phyloP scores from a whole-genome alignment of 2,797 vertebrate genomes.

The Erethizon dorsatum region DNA sequence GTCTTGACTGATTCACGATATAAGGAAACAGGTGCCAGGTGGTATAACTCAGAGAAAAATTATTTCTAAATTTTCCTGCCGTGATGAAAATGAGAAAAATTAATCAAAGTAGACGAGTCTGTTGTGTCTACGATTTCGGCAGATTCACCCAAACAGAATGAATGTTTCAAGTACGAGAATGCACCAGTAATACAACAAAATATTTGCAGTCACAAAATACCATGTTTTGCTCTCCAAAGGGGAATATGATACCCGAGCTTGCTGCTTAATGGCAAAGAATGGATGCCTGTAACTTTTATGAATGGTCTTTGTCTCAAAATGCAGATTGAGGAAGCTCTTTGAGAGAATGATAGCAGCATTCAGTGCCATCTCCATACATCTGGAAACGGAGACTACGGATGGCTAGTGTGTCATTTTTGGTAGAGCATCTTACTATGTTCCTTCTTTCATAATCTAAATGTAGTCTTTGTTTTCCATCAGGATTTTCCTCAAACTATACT shows the following conservation, averaged over 20 bases:
- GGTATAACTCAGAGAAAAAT: not conserved
- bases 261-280: not conserved
- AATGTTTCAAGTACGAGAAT: not conserved
- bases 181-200: conserved; percentile 12
- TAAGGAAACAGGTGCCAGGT: not conserved
- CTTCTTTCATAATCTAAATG: not conserved
- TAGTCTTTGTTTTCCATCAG: not conserved
- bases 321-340: not conserved
- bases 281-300: not conserved
- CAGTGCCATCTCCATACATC: not conserved
- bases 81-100: conserved; percentile 25
- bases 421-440: not conserved
- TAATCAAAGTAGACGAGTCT: not conserved
- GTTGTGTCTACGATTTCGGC: not conserved
- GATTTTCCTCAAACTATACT: not conserved
- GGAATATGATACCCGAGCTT: not conserved
- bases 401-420: not conserved
- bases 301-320: conserved; percentile 6
- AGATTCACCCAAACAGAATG: not conserved
- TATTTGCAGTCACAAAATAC: not conserved
- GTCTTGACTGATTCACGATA: not conserved
- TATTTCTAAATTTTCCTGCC: not conserved
- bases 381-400: not conserved
- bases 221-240: not conserved
- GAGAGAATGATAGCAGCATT: not conserved